Conservation (phyloP, 2,888 invertebrate genomes). For the Auanema freiburgensis region DNA sequence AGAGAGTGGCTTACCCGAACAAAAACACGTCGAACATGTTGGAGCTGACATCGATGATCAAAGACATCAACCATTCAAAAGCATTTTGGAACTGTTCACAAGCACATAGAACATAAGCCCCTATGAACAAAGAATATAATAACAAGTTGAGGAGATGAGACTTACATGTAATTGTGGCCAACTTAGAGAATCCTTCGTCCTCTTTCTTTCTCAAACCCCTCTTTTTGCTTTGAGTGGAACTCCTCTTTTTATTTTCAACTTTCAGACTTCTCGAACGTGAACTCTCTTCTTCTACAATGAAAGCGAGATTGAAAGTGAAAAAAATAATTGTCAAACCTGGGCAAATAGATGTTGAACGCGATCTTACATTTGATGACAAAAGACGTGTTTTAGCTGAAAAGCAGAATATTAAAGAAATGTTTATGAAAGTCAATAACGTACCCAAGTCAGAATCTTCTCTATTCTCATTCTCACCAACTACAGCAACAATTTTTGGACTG, state of each 20-base stretch:
- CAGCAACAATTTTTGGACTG: conserved; percentile 11
- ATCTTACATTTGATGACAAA: background rate
- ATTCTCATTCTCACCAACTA: conserved; percentile 15
- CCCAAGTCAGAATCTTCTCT: conserved; percentile 7
- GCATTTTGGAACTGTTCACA: conserved; percentile 13
- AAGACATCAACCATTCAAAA: conserved; percentile 35
- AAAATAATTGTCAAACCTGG: background rate
- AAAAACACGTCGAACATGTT: conserved; percentile 26
- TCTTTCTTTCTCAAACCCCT: too few relatives aligned
- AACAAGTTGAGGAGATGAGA: background rate
- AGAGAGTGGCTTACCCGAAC: conserved; percentile 5
- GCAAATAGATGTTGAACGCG: conserved; percentile 3
- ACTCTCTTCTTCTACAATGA: background rate
- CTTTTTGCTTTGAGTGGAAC: conserved; percentile 23
- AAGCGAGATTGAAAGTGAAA: conserved; percentile 1
- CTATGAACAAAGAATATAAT: conserved; percentile 5
- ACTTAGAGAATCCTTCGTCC: too few relatives aligned
- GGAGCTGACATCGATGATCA: conserved; percentile 37
- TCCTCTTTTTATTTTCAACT: conserved; percentile 18
- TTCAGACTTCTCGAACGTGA: conserved; percentile 13
- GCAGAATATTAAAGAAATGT: background rate
- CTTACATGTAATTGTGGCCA: conserved; percentile 7
- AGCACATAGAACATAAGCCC: conserved; percentile 7
- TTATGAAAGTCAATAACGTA: background rate
- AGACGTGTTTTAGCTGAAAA: conserved; percentile 13